These are phyloP conservation scores for Porites rus DNA, from an alignment of 92 coral and sea anemone genomes.

Conservation along the genomic window DNA sequence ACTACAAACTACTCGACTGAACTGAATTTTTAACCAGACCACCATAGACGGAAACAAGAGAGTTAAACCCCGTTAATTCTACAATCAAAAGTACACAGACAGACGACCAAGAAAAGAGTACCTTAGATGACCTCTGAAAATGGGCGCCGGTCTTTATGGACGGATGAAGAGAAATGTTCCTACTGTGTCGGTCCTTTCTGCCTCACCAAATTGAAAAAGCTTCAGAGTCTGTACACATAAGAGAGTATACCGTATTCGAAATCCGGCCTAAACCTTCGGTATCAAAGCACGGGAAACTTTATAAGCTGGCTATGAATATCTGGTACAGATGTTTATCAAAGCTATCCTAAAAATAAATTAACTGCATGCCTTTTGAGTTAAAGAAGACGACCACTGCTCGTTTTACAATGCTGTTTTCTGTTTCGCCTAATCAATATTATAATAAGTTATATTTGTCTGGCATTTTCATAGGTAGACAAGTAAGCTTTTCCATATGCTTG, in stretches of 20 bases:
- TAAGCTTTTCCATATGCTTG: background rate
- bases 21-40: background rate
- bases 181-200: too few relatives aligned
- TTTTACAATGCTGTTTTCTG: background rate
- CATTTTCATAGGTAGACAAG: background rate
- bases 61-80: background rate
- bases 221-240: background rate
- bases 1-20: background rate
- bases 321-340: slow-evolving; percentile 24
- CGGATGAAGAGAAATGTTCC: too few relatives aligned
- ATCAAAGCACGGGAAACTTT: slow-evolving; percentile 1
- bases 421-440: background rate
- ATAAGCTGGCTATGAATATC: background rate
- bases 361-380: background rate
- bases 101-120: background rate
- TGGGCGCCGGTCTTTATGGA: background rate
- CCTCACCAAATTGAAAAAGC: background rate
- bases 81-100: background rate
- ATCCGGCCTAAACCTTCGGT: background rate
- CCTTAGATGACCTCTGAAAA: background rate
- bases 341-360: slow-evolving; percentile 2
- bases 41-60: background rate
- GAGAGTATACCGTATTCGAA: background rate
- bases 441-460: background rate
- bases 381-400: background rate